A percentile compares a stretch with the other conserved stretches of the same genome.
These are phyloP conservation scores for Pelodiscus sinensis DNA, from an alignment of 2,113 vertebrate genomes.

Conservation along the genomic window DNA sequence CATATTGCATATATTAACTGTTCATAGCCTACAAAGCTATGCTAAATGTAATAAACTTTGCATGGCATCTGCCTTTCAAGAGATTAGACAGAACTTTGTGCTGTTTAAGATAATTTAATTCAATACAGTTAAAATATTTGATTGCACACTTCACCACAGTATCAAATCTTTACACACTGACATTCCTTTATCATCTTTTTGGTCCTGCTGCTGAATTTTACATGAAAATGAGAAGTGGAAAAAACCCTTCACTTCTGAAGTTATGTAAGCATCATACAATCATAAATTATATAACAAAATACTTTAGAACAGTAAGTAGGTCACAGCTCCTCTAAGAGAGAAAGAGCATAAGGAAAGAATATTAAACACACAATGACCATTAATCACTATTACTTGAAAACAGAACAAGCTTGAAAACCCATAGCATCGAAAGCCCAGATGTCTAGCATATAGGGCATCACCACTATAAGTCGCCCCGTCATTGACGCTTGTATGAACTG, in stretches of 20 bases:
- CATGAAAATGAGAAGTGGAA: constrained; percentile 2
- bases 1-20: fast-evolving
- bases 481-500: no score
- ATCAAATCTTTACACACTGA: constrained; percentile 46
- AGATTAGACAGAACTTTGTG: neutral
- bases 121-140: neutral
- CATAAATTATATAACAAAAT: constrained; percentile 65
- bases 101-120: neutral
- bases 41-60: neutral
- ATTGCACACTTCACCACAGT: neutral
- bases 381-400: neutral
- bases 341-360: constrained; percentile 11
- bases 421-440: fast-evolving
- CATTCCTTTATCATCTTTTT: constrained; percentile 3
- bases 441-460: neutral
- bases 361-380: neutral
- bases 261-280: constrained; percentile 70
- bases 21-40: neutral
- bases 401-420: neutral
- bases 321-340: constrained; percentile 56
- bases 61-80: neutral
- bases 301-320: constrained; percentile 71
- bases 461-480: no score
- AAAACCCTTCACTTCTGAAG: constrained; percentile 39
- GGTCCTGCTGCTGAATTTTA: constrained; percentile 44